Evolutionary conservation across 2,797 vertebrate genomes (phyloP).

Genomic region (Crocodylus rhombifer): DNA sequence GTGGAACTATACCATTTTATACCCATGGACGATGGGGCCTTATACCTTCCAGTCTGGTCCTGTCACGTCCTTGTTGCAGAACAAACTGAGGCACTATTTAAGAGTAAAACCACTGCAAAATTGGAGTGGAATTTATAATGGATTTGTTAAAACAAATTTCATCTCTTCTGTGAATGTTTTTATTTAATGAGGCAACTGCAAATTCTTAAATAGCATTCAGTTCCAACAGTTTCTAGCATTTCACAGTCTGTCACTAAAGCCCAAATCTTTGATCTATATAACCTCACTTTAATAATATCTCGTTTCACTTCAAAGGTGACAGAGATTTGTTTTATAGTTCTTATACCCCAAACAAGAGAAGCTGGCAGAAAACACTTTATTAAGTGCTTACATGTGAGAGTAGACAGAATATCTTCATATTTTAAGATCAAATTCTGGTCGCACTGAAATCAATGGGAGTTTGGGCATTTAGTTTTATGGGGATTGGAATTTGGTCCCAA

Average conservation of each 20-base stretch:
- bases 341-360: neutral
- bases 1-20: neutral
- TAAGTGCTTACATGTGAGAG: too few species aligned
- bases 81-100: neutral
- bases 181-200: constrained; percentile 12
- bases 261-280: neutral
- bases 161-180: constrained; percentile 39
- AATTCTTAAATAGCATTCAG: constrained; percentile 10
- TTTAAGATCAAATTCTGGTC: constrained; percentile 4
- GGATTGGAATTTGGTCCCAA: neutral
- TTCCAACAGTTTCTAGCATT: constrained; percentile 12
- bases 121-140: constrained; percentile 40
- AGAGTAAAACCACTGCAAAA: neutral
- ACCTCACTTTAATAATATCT: neutral
- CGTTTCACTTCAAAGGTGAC: neutral
- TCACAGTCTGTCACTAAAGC: constrained; percentile 13
- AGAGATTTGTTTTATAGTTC: neutral
- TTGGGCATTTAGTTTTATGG: neutral
- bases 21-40: neutral
- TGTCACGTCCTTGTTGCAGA: neutral
- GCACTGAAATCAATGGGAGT: neutral
- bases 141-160: constrained; percentile 10
- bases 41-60: neutral
- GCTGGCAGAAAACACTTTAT: neutral
- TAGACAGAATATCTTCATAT: neutral